phyloP scores from a whole-genome alignment of 2,113 vertebrate genomes.

The Varanus salvator region DNA sequence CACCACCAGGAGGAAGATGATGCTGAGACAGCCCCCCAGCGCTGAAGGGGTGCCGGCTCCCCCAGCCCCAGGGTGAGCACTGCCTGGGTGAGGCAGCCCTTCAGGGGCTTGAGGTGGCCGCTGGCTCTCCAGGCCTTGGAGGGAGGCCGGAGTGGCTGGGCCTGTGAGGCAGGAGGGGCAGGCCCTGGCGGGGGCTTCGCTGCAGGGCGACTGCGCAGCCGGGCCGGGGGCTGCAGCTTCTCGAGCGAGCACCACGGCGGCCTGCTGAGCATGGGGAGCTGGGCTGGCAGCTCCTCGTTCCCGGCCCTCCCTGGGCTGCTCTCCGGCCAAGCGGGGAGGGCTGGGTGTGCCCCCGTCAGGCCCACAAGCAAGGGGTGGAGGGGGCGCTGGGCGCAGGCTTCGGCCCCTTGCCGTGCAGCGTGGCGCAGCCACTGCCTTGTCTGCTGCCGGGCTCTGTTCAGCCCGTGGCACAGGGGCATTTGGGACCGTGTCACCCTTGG shows the following conservation, averaged over 20 bases:
- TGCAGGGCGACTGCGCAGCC: background rate
- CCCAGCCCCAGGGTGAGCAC: background rate
- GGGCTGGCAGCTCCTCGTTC: background rate
- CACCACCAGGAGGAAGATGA: slow-evolving; percentile 64
- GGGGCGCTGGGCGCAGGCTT: background rate
- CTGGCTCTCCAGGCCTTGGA: background rate
- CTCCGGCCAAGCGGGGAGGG: background rate
- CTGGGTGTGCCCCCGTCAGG: background rate
- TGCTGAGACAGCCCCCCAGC: slow-evolving; percentile 59
- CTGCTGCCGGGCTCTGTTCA: background rate
- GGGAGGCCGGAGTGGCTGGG: background rate
- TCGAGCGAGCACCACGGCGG: no score
- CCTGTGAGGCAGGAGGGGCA: no score
- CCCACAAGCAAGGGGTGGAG: background rate
- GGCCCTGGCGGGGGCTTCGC: background rate
- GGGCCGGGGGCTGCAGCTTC: no score
- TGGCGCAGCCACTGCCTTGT: background rate
- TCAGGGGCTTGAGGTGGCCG: background rate
- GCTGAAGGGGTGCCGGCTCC: slow-evolving; percentile 48
- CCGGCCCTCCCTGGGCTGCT: background rate
- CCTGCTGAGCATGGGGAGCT: background rate
- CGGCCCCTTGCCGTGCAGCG: no score
- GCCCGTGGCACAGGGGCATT: background rate
- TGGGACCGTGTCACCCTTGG: background rate
- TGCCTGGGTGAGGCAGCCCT: background rate